phyloP scores from a whole-genome alignment of 2,888 invertebrate species.

The Drosophila kuntzei region DNA sequence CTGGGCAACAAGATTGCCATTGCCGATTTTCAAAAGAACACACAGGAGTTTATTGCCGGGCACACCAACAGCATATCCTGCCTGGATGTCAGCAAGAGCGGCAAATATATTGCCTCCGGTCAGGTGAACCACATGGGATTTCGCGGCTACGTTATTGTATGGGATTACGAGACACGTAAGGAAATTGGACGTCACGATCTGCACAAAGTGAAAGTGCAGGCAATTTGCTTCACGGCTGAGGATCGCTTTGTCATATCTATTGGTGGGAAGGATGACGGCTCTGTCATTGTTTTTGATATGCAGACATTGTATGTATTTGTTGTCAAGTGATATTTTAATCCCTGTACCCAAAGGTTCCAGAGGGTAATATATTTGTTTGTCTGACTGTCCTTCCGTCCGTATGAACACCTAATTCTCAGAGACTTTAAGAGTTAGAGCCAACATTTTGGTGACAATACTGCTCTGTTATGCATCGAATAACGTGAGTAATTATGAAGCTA shows the following conservation, averaged over 20 bases:
- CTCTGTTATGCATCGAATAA: too few species aligned
- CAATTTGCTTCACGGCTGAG: constrained; percentile 92
- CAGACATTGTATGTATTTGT: constrained; percentile 83
- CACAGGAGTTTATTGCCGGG: constrained; percentile 91
- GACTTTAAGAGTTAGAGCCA: too few species aligned
- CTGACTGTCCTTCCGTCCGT: too few species aligned
- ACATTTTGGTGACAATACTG: too few species aligned
- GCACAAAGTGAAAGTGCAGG: constrained; percentile 95
- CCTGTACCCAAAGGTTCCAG: too few species aligned
- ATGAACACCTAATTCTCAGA: too few species aligned
- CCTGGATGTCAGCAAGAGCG: constrained; percentile 91
- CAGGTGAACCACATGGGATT: constrained; percentile 96
- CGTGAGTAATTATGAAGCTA: too few species aligned
- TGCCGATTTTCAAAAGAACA: constrained; percentile 88
- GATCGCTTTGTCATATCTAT: constrained; percentile 93
- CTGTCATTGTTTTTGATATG: constrained; percentile 94
- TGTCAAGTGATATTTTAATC: background rate
- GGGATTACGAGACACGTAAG: constrained; percentile 91
- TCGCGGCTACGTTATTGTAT: constrained; percentile 93
- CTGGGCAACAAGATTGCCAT: constrained; percentile 92
- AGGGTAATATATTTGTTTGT: too few species aligned
- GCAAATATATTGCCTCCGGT: constrained; percentile 94
- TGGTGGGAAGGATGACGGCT: constrained; percentile 96
- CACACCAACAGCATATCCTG: constrained; percentile 93
- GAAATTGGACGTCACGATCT: constrained; percentile 90